phyloP scores from a whole-genome alignment of 2,888 invertebrate species.

The Phengaris arion region DNA sequence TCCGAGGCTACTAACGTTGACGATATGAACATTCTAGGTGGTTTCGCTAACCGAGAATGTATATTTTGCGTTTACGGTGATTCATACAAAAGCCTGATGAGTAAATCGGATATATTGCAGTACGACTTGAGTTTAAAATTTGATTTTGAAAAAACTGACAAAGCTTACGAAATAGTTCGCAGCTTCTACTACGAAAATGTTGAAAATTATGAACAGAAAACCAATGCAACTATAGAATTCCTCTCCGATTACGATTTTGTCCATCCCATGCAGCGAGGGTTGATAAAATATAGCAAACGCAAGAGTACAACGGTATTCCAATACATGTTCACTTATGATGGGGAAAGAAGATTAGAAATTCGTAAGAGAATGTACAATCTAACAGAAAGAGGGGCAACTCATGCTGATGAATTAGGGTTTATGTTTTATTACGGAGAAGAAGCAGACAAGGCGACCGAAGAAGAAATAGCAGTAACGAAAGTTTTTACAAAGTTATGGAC shows the following conservation, averaged over 20 bases:
- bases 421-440: neutral
- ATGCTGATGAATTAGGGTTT: neutral
- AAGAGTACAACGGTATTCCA: conserved; percentile 1
- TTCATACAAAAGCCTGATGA: neutral
- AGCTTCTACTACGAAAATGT: neutral
- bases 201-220: neutral
- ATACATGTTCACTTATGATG: neutral
- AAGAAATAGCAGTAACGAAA: neutral
- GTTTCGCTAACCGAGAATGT: neutral
- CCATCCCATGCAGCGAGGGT: conserved; percentile 1
- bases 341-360: neutral
- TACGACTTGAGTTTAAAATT: neutral
- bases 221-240: neutral
- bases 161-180: neutral
- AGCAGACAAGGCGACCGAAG: neutral
- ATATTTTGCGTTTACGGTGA: neutral
- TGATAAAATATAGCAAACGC: conserved; percentile 14
- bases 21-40: conserved; percentile 6
- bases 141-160: neutral
- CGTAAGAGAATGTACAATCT: neutral
- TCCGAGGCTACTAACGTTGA: neutral
- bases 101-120: neutral
- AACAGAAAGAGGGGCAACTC: neutral
- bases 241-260: conserved; percentile 5
- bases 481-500: conserved; percentile 13